Evolutionary conservation across 2,113 vertebrate species (phyloP).

Genomic region (Gasterosteus nipponicus): DNA sequence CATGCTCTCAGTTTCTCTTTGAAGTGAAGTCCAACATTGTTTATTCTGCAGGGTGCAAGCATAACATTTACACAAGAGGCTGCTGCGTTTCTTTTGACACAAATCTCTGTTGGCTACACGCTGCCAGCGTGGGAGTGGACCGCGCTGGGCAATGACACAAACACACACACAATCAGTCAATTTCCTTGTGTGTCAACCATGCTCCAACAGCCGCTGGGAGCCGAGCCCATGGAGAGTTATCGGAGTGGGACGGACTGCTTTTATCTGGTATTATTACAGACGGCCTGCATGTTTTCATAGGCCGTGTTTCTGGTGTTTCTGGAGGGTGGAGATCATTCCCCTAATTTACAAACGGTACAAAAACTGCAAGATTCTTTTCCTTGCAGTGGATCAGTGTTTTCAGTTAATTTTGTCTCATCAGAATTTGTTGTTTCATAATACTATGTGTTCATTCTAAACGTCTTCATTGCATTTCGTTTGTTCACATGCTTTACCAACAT

Average conservation of each 20-base stretch:
- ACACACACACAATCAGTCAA: slow-evolving; percentile 3
- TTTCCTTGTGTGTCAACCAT: slow-evolving; percentile 22
- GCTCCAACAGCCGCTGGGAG: slow-evolving; percentile 17
- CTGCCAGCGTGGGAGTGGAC: slow-evolving; percentile 20
- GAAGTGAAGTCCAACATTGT: slow-evolving; percentile 55
- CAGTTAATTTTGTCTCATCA: neutral
- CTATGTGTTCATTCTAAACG: neutral
- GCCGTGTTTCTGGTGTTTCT: neutral
- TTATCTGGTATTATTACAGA: slow-evolving; percentile 63
- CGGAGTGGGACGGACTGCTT: slow-evolving; percentile 31
- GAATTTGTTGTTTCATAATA: neutral
- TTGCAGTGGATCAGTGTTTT: neutral
- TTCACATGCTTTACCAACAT: neutral
- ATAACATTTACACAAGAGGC: slow-evolving; percentile 69
- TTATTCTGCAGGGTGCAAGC: slow-evolving; percentile 57
- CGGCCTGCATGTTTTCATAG: slow-evolving; percentile 52
- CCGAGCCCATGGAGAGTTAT: slow-evolving; percentile 39
- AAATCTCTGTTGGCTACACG: slow-evolving; percentile 34
- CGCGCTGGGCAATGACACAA: slow-evolving; percentile 11
- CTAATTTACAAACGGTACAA: slow-evolving; percentile 2
- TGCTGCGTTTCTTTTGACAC: slow-evolving; percentile 41
- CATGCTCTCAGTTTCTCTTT: slow-evolving; percentile 43
- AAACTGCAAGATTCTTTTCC: neutral
- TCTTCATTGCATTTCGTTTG: neutral
- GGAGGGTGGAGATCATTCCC: neutral